Evolutionary conservation across 2,888 invertebrate species (phyloP).

Genomic region (Epinotia ramella): DNA sequence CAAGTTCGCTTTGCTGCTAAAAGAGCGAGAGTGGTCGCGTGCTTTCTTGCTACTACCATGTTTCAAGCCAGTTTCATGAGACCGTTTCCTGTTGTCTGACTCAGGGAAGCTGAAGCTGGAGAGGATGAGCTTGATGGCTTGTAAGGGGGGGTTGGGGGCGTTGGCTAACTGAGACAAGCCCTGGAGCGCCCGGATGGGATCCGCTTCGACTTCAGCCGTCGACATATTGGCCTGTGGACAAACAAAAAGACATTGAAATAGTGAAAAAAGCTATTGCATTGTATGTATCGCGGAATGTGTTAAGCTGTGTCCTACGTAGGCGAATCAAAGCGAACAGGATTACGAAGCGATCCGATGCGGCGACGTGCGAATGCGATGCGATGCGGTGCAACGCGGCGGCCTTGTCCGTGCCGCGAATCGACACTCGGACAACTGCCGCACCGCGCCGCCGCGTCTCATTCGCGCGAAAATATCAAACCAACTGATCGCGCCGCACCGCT

Average conservation of each 20-base stretch:
- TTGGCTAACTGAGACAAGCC: neutral
- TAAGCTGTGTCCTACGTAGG: no score
- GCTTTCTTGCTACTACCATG: neutral
- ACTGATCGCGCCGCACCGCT: no score
- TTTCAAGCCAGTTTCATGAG: neutral
- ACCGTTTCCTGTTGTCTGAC: neutral
- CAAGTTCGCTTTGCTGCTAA: neutral
- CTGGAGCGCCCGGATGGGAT: neutral
- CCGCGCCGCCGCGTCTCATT: no score
- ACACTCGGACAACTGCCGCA: no score
- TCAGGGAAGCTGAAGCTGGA: slow-evolving; percentile 7
- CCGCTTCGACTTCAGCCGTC: neutral
- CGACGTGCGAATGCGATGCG: no score
- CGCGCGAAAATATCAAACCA: no score
- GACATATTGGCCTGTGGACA: slow-evolving; percentile 11
- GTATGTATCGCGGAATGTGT: no score
- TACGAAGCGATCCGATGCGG: no score
- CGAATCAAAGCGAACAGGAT: no score
- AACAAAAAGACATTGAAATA: slow-evolving; percentile 5
- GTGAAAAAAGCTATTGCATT: no score
- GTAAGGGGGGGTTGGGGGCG: neutral
- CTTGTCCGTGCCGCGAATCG: no score
- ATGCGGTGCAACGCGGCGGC: no score
- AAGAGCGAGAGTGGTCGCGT: neutral
- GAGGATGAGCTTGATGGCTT: neutral